These are phyloP conservation scores for Trichopoda pennipes DNA, from an alignment of 2,888 invertebrate species.

Conservation along the genomic window DNA sequence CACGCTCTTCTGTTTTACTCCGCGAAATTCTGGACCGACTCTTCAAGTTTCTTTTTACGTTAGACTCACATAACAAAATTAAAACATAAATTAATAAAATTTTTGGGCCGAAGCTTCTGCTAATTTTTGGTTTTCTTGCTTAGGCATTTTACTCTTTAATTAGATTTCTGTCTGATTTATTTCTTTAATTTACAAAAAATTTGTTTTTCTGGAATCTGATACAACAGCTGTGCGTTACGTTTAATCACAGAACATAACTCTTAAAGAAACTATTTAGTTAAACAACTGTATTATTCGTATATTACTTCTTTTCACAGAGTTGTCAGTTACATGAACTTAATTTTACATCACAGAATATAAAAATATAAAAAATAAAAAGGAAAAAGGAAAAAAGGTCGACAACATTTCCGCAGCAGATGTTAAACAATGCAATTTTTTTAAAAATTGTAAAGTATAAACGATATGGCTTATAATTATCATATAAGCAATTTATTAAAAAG, in stretches of 20 bases:
- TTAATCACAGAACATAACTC: neutral
- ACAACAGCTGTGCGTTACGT: neutral
- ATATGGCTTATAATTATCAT: neutral
- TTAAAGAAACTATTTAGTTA: neutral
- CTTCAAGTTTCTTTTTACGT: too few relatives aligned
- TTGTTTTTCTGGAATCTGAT: neutral
- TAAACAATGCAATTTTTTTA: constrained; percentile 22
- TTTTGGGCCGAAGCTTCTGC: too few relatives aligned
- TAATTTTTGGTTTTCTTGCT: too few relatives aligned
- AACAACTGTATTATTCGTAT: neutral
- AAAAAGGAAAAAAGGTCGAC: constrained; percentile 52
- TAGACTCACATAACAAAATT: too few relatives aligned
- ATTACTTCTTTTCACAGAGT: constrained; percentile 52
- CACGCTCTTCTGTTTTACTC: too few relatives aligned
- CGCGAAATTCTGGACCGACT: too few relatives aligned
- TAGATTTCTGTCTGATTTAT: too few relatives aligned
- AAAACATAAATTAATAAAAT: too few relatives aligned
- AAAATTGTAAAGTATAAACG: too few relatives aligned
- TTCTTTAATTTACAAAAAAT: too few relatives aligned
- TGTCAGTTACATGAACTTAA: constrained; percentile 63
- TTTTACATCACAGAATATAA: constrained; percentile 35
- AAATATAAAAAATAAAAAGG: neutral
- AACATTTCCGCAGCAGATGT: constrained; percentile 58
- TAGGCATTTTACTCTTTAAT: too few relatives aligned
- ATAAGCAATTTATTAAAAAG: neutral